Conservation (phyloP, 2,113 vertebrate species). For the Limnothrissa miodon region DNA sequence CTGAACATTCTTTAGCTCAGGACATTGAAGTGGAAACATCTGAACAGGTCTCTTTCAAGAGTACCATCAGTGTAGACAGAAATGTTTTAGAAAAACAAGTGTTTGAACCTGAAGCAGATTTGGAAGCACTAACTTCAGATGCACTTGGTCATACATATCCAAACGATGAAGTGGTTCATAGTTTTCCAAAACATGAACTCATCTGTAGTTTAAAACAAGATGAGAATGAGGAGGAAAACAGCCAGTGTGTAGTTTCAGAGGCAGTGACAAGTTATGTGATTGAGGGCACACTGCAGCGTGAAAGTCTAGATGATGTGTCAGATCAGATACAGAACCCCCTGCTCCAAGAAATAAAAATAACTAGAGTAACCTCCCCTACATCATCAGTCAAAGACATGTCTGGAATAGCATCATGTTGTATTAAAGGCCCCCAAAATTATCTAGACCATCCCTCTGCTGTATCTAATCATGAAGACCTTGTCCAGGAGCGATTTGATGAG, state of each 20-base stretch:
- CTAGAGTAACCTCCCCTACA: background rate
- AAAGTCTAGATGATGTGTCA: background rate
- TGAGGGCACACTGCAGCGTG: background rate
- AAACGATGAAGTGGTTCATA: background rate
- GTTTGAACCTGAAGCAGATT: background rate
- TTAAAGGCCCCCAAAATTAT: background rate
- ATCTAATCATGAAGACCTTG: background rate
- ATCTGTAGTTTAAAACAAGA: background rate
- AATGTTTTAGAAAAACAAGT: background rate
- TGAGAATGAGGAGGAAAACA: background rate
- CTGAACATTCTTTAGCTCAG: background rate
- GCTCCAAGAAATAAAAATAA: background rate
- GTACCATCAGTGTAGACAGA: background rate
- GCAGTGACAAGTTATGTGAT: background rate
- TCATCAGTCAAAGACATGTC: slow-evolving; percentile 4
- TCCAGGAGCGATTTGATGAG: background rate
- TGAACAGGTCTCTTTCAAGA: background rate
- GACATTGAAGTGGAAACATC: background rate
- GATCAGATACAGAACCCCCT: background rate
- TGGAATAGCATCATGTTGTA: background rate
- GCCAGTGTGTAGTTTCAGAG: background rate
- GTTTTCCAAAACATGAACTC: background rate
- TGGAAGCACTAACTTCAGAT: background rate
- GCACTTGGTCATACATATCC: background rate
- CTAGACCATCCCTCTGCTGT: background rate